Evolutionary conservation across 2,888 invertebrate genomes (phyloP).

Genomic region (Netelia inedita): DNA sequence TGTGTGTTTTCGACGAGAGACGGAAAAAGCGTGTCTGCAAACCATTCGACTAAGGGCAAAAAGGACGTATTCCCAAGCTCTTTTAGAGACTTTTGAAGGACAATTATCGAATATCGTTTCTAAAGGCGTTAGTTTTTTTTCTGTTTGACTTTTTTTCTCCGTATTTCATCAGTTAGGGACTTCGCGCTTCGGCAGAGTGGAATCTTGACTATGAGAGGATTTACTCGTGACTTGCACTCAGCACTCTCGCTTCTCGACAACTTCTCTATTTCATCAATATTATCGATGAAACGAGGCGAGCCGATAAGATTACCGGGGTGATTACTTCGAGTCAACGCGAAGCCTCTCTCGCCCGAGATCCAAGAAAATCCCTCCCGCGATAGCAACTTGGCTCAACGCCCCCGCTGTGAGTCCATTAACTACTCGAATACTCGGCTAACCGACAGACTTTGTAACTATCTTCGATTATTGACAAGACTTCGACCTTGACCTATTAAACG

Average conservation of each 20-base stretch:
- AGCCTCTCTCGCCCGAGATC: slow-evolving; percentile 1
- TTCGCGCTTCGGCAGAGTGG: slow-evolving; percentile 25
- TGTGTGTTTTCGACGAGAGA: slow-evolving; percentile 45
- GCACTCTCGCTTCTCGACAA: neutral
- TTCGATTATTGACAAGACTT: slow-evolving; percentile 18
- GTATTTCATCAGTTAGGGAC: slow-evolving; percentile 2
- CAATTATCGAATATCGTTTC: too few species aligned
- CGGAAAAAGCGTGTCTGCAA: slow-evolving; percentile 38
- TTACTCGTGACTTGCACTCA: neutral
- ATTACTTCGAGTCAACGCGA: slow-evolving; percentile 42
- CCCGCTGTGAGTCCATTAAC: slow-evolving; percentile 35
- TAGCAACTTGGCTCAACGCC: neutral
- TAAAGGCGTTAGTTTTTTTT: neutral
- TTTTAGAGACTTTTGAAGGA: neutral
- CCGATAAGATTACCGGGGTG: slow-evolving; percentile 59
- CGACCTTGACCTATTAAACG: slow-evolving; percentile 42
- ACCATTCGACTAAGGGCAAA: slow-evolving; percentile 34
- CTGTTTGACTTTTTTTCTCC: slow-evolving; percentile 28
- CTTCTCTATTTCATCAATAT: slow-evolving; percentile 28
- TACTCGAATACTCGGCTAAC: slow-evolving; percentile 24
- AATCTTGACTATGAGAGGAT: slow-evolving; percentile 15
- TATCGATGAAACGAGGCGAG: slow-evolving; percentile 58
- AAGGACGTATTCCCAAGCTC: neutral
- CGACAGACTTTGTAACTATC: slow-evolving; percentile 28
- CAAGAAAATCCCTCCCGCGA: slow-evolving; percentile 14